Evolutionary conservation across 2,888 invertebrate genomes (phyloP).

Genomic region (Chelonus formosanus): DNA sequence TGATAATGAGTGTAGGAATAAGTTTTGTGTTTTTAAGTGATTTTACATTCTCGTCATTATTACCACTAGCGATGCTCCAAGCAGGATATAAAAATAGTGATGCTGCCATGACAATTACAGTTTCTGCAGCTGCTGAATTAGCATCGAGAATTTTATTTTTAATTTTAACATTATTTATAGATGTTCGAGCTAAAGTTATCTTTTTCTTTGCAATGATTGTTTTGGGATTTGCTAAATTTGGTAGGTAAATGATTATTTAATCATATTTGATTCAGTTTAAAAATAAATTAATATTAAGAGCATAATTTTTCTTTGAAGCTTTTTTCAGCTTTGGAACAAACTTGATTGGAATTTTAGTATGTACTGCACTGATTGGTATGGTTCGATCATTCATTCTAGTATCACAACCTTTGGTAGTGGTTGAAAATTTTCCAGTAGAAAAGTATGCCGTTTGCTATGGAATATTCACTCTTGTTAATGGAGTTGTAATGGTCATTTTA

Average conservation of each 20-base stretch:
- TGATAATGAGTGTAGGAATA: conserved; percentile 77
- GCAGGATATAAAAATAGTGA: conserved; percentile 70
- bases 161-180: conserved; percentile 70
- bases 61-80: conserved; percentile 73
- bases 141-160: conserved; percentile 73
- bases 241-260: conserved; percentile 66
- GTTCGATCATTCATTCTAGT: conserved; percentile 78
- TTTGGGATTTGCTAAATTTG: conserved; percentile 74
- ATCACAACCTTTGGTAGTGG: conserved; percentile 75
- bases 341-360: conserved; percentile 69
- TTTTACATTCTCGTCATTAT: conserved; percentile 74
- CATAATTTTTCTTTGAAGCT: conserved; percentile 58
- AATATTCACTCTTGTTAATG: conserved; percentile 77
- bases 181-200: conserved; percentile 72
- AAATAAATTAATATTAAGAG: too few species aligned
- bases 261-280: conserved; percentile 28
- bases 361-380: conserved; percentile 73
- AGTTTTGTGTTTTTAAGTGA: conserved; percentile 76
- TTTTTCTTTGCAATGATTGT: conserved; percentile 75
- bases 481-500: conserved; percentile 73
- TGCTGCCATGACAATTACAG: conserved; percentile 75
- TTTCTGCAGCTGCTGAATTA: conserved; percentile 76
- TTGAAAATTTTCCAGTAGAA: conserved; percentile 74
- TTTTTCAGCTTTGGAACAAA: conserved; percentile 69
- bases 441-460: conserved; percentile 79